Evolutionary conservation across 1,140 invertebrate species (phyloP).

Genomic region (Arctopsyche grandis): DNA sequence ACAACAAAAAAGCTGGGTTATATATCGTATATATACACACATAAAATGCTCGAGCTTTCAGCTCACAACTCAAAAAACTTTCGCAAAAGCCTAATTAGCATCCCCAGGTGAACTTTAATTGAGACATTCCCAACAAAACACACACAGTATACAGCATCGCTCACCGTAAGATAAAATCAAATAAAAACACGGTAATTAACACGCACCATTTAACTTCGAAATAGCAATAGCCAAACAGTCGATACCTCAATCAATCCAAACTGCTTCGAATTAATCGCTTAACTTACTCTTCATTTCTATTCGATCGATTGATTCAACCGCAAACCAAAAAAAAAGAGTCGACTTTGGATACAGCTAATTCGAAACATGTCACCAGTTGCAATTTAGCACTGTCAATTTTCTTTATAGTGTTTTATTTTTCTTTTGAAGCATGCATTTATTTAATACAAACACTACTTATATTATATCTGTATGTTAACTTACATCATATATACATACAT

Average conservation of each 20-base stretch:
- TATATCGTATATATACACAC: not conserved
- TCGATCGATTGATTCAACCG: not conserved
- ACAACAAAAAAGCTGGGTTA: not conserved
- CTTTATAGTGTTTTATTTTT: slow-evolving; percentile 10
- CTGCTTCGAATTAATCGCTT: not conserved
- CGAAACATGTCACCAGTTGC: slow-evolving; percentile 28
- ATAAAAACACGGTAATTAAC: slow-evolving; percentile 9
- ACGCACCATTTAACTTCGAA: slow-evolving; percentile 8
- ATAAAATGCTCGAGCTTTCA: not conserved
- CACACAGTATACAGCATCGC: not conserved
- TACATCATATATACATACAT: not conserved
- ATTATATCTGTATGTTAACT: not conserved
- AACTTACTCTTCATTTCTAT: not conserved
- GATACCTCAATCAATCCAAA: too few relatives aligned
- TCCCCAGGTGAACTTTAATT: not conserved
- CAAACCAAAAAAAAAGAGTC: not conserved
- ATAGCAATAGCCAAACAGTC: not conserved
- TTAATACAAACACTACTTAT: slow-evolving; percentile 17
- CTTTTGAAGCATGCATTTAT: slow-evolving; percentile 22
- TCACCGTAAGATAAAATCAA: slow-evolving; percentile 8
- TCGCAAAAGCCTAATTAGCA: not conserved
- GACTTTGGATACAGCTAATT: slow-evolving; percentile 6
- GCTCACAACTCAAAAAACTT: not conserved
- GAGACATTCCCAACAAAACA: not conserved
- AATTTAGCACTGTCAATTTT: slow-evolving; percentile 28